Percentiles rank a stretch among this genome's conserved stretches.
These are phyloP conservation scores for Indicator indicator DNA, from an alignment of 2,113 vertebrate species.

Conservation along the genomic window DNA sequence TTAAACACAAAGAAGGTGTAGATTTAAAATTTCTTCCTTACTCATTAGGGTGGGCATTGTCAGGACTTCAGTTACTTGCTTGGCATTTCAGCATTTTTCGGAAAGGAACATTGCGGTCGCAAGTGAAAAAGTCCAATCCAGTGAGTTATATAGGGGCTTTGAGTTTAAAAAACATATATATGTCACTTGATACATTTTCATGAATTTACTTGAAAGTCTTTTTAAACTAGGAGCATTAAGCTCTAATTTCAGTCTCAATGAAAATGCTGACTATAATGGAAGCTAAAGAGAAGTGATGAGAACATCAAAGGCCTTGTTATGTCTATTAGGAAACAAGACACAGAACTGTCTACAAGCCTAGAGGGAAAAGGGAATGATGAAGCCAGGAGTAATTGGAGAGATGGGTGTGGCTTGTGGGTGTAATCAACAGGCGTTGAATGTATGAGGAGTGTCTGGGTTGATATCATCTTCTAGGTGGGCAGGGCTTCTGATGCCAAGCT, in stretches of 20 bases:
- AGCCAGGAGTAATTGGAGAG: slow-evolving; percentile 19
- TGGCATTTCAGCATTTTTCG: background rate
- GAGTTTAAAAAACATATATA: slow-evolving; percentile 1
- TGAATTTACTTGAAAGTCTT: slow-evolving; percentile 43
- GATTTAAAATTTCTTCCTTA: slow-evolving; percentile 40
- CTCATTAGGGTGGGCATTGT: slow-evolving; percentile 45
- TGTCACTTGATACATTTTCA: slow-evolving; percentile 25
- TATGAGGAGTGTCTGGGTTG: background rate
- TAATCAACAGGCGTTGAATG: background rate
- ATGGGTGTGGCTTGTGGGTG: slow-evolving; percentile 31
- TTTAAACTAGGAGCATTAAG: slow-evolving; percentile 30
- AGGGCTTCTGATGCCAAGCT: background rate
- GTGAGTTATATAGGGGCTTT: background rate
- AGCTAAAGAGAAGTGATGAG: slow-evolving; percentile 56
- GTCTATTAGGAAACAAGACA: slow-evolving; percentile 64
- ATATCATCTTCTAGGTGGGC: background rate
- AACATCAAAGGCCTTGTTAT: slow-evolving; percentile 69
- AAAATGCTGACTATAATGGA: slow-evolving; percentile 68
- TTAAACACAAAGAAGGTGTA: slow-evolving; percentile 8
- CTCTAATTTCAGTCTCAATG: slow-evolving; percentile 59
- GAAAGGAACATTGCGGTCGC: background rate
- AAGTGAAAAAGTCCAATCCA: background rate
- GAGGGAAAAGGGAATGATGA: slow-evolving; percentile 41
- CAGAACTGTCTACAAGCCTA: slow-evolving; percentile 47
- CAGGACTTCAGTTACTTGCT: background rate